Base-by-base conservation (phyloP, 1,140 invertebrate genomes). In the Dinoponera quadriceps region DNA sequence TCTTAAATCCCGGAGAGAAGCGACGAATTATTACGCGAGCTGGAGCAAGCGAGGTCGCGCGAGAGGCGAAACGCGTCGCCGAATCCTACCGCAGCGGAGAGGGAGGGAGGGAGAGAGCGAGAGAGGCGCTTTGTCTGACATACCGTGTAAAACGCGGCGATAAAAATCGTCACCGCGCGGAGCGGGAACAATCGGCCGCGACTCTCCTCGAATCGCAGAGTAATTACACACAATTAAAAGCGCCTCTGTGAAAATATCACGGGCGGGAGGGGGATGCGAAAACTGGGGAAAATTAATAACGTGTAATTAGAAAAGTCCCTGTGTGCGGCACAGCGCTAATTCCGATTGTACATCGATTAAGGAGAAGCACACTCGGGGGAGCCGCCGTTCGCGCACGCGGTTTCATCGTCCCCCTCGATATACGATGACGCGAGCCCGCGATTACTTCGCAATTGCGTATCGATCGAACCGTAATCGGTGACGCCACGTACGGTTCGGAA, bases 1-100 rank as follows among this genome's bases (percentile, higher is more conserved):
- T 88, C 88, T 89, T 88, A 88, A 88, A 88, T 89, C 71, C 81
- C 16, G 73, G 25, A 73, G 75, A 80, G 60, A 68, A 82, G 59
- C 54, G 85, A 59, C 85, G 83, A 87, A 87, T 85, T 88, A 85
- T 88, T 71, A 72, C 75, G 69, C 69, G 38, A 75, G 68, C 68
- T 33, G 16, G 25, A 74, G 57, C 54, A 20, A 25, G 33, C 57
- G 82, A 77, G 66, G 51, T 62, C 44, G 63, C 82, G n/a, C 29
- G 71, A 48, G 33, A 57, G 44, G 73, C 62, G 54, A 66, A 66
- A 77, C 62, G 74, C 33, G 38, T 9, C 38, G 51, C 22, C 75
- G n/a, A 80, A 71, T 38, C 66, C 65, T 71, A 71, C 66, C 65
- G 66, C 33, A 25, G 14, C 20, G 18, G 33, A 7, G 7, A 7